These are phyloP conservation scores for Drosophila sechellia DNA, from an alignment of 1,140 invertebrate genomes.

Conservation along the genomic window DNA sequence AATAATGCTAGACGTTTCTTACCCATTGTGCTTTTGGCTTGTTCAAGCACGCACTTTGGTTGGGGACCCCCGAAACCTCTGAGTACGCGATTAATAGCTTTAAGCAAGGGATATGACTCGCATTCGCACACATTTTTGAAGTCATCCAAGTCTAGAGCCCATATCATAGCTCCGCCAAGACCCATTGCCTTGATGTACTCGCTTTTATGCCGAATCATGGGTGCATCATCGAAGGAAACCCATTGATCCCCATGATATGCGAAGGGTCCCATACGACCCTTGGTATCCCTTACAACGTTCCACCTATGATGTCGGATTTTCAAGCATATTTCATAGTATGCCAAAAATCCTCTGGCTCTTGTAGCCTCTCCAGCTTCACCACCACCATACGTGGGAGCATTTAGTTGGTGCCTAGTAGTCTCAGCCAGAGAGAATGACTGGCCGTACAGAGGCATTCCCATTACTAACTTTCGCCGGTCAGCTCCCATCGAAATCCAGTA, in stretches of 20 bases:
- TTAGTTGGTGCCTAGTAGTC: slow-evolving; percentile 87
- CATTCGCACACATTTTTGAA: slow-evolving; percentile 91
- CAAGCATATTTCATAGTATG: slow-evolving; percentile 94
- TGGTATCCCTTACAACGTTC: slow-evolving; percentile 88
- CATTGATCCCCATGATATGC: slow-evolving; percentile 91
- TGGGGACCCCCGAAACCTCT: slow-evolving; percentile 86
- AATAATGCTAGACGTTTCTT: slow-evolving; percentile 19
- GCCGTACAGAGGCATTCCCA: slow-evolving; percentile 94
- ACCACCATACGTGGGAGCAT: slow-evolving; percentile 90
- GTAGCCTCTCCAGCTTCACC: slow-evolving; percentile 93
- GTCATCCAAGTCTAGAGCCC: slow-evolving; percentile 92
- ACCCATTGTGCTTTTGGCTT: slow-evolving; percentile 65
- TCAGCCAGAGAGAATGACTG: slow-evolving; percentile 92
- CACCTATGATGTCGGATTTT: slow-evolving; percentile 88
- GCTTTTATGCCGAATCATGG: slow-evolving; percentile 89
- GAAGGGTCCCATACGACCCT: slow-evolving; percentile 91
- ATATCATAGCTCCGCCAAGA: slow-evolving; percentile 94
- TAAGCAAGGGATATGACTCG: slow-evolving; percentile 91
- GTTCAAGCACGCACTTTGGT: slow-evolving; percentile 70
- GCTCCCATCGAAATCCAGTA: slow-evolving; percentile 93
- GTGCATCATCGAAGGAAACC: slow-evolving; percentile 93
- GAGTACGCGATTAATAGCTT: slow-evolving; percentile 91
- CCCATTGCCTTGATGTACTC: slow-evolving; percentile 90
- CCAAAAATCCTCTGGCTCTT: slow-evolving; percentile 91
- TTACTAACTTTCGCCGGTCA: slow-evolving; percentile 89